Base-by-base conservation (phyloP, 2,113 vertebrate genomes). In the Seriola quinqueradiata region DNA sequence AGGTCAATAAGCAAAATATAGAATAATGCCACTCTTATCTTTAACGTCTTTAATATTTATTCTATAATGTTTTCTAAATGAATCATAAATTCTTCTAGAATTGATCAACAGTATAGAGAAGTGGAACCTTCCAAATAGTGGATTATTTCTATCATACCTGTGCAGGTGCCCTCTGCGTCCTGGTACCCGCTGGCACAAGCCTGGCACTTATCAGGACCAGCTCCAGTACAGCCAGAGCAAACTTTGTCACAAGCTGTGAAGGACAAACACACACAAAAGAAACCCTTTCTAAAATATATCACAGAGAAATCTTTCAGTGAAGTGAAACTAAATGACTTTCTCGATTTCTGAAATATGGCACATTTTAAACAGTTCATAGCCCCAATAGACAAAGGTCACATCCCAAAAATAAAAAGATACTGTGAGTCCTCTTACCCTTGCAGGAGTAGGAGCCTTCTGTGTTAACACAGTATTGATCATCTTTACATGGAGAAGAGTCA, bases 391-490 rank as follows among this genome's bases (percentile, higher is more conserved):
- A 9, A 4, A 48, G 40, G 42, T 23, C 9, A 17, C 6, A 36
- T 38, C 55, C 9, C 23, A 44, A 13, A 8, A 8, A n/a, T 28
- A 67, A 68, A 11, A 12, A 52, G 1, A n/a, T 8, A n/a, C 50
- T 14, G 1, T n/a, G 3, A 23, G 6, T 58, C 3, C 12, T 4
- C 66, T 84, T 87, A 99, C 98, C 96, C 90, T 95, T 95, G 88
- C 98, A 99, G 32, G 88, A 92, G 92, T 95, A 97, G 1, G 97
- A 99, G 70, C 98, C 98, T 0, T 95, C 95, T 0, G 92, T 86
- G 76, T 99, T 99, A 34, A 96, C 81, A 81, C 98, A 99, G 82
- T 95, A 97, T 69, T 97, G 94, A 5, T 94, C 74, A n/a, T 95
- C 92, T 58, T 90, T 73, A 87, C 98, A 99, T 21, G 95, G 95